phyloP scores from a whole-genome alignment of 2,113 vertebrate species.

The Mustela nigripes region DNA sequence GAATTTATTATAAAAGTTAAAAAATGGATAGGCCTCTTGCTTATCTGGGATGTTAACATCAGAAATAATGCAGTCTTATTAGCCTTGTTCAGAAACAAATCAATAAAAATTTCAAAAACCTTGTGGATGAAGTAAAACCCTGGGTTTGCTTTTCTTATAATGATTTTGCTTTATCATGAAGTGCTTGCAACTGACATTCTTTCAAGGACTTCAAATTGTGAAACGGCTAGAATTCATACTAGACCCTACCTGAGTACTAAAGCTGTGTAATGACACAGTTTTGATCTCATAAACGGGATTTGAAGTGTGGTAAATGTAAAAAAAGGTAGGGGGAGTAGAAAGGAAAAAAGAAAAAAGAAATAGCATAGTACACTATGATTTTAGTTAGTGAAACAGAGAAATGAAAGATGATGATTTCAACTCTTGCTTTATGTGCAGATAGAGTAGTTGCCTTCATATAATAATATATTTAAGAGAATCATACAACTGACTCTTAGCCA shows the following conservation, averaged over 20 bases:
- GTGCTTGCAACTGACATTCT: background rate
- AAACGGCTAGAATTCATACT: background rate
- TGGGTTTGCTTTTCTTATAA: conserved; percentile 28
- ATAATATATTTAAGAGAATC: background rate
- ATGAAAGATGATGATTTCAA: background rate
- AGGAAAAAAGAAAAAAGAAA: background rate
- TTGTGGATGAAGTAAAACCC: conserved; percentile 34
- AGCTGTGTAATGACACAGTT: background rate
- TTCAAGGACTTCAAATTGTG: background rate
- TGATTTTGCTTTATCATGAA: conserved; percentile 41
- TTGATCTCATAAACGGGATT: background rate
- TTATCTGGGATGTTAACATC: conserved; percentile 55
- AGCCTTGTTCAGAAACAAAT: conserved; percentile 64
- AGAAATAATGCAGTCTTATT: conserved; percentile 68
- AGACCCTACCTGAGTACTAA: background rate
- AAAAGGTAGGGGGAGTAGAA: background rate
- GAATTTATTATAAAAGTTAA: conserved; percentile 55
- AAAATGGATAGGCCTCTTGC: conserved; percentile 42
- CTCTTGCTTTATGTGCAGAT: background rate
- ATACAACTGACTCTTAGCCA: background rate
- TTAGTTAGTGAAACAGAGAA: conserved; percentile 5
- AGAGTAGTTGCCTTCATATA: background rate
- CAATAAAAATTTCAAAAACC: conserved; percentile 67
- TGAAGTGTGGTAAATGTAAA: background rate
- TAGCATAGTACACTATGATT: background rate